These are phyloP conservation scores for Agrilus biguttatus DNA, from an alignment of 2,888 invertebrate species.

Conservation along the genomic window DNA sequence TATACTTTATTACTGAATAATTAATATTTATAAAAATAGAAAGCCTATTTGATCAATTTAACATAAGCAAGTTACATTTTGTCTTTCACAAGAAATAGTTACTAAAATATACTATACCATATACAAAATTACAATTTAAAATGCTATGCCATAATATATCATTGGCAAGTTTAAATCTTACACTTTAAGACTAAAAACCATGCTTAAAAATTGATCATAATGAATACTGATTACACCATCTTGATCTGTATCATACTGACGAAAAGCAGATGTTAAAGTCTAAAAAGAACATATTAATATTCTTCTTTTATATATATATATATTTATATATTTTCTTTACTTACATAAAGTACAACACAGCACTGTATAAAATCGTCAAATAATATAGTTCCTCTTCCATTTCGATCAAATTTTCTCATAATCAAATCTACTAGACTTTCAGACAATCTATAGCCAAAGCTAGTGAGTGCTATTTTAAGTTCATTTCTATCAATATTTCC, in stretches of 20 bases:
- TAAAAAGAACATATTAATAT: conserved; percentile 34
- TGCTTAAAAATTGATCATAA: conserved; percentile 88
- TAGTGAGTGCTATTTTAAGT: conserved; percentile 75
- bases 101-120: too few species aligned
- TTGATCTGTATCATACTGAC: conserved; percentile 78
- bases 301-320: too few species aligned
- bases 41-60: too few species aligned
- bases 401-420: conserved; percentile 86
- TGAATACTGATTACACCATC: conserved; percentile 92
- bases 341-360: conserved; percentile 83
- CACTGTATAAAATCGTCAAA: conserved; percentile 99
- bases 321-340: conserved; percentile 27
- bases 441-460: conserved; percentile 81
- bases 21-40: too few species aligned
- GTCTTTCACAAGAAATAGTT: too few species aligned
- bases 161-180: conserved; percentile 20
- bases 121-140: too few species aligned
- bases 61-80: too few species aligned
- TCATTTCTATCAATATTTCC: conserved; percentile 87
- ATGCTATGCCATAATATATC: not conserved
- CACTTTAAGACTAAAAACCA: conserved; percentile 74
- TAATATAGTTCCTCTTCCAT: conserved; percentile 73
- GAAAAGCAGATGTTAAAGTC: conserved; percentile 81
- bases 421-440: conserved; percentile 68
- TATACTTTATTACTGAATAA: too few species aligned